Base-by-base conservation (phyloP, 2,113 vertebrate genomes). In the Rhodinocichla rosea region DNA sequence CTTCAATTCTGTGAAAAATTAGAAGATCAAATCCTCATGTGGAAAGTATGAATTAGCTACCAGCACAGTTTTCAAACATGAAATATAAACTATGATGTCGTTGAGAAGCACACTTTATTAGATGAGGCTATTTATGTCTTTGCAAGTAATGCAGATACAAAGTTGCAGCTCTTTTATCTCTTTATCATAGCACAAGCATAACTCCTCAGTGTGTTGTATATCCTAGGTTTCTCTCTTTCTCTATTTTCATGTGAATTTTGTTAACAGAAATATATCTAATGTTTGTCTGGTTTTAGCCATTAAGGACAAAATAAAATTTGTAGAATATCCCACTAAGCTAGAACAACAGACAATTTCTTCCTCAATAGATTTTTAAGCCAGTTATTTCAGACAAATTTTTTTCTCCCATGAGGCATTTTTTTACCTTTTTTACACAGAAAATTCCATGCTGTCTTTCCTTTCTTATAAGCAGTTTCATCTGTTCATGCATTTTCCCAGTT, bases 31-130 rank as follows among this genome's bases (percentile, higher is more conserved):
- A 96, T 90, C 44, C 33, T 84, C 21, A 21, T n/a, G 39, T 83
- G 65, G 64, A 93, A 94, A 80, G 21, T 37, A 81, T 35, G 39
- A 87, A 87, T 94, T 94, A 93, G 76, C 93, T 94, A 89, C 75
- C 39, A 60, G 79, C 62, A 57, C 70, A 60, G 10, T 93, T 83
- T 77, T 87, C 87, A 94, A 90, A 97, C 83, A 28, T 55, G 67
- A 47, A 86, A 90, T 83, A 82, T 74, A 53, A 89, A 68, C 17
- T 68, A 23, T 62, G 20, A 71, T 90, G 70, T 81, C 32, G 40
- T 76, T 91, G 68, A 92, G 62, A 35, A 92, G 53, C 57, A 77
- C 1, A 8, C 56, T 86, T 55, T 82, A 67, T 89, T 67, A 69
- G 87, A 49, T 3, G 1, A 33, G 23, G 45, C 32, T 84, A 40